Percentiles rank a stretch among this genome's conserved stretches.
phyloP scores from a whole-genome alignment of 2,888 invertebrate genomes.

The Gandaritis pyraliata region DNA sequence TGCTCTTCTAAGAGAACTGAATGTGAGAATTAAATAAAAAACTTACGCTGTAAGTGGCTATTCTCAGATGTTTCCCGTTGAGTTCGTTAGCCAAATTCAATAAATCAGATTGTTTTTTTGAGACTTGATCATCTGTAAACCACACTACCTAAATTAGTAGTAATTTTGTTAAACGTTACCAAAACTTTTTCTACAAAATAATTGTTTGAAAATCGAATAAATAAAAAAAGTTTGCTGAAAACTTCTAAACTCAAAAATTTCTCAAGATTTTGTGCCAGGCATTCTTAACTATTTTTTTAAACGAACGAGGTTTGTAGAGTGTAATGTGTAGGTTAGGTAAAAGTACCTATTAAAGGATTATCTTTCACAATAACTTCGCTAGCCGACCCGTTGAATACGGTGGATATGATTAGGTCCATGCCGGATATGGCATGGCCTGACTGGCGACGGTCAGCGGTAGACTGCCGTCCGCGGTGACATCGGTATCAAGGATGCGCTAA shows the following conservation, averaged over 20 bases:
- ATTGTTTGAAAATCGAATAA: neutral
- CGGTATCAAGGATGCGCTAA: slow-evolving; percentile 35
- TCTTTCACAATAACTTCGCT: slow-evolving; percentile 64
- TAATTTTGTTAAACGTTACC: no score
- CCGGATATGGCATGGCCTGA: slow-evolving; percentile 64
- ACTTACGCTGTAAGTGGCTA: slow-evolving; percentile 76
- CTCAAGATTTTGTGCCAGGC: neutral
- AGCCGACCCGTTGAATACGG: slow-evolving; percentile 74
- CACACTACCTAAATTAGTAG: no score
- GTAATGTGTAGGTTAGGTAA: no score
- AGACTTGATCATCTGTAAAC: slow-evolving; percentile 47
- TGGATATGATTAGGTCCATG: slow-evolving; percentile 70
- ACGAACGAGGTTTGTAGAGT: slow-evolving; percentile 38
- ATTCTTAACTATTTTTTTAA: neutral
- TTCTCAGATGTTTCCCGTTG: slow-evolving; percentile 73
- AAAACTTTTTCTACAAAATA: neutral
- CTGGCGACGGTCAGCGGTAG: slow-evolving; percentile 13
- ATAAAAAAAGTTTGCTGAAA: no score
- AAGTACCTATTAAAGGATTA: slow-evolving; percentile 49
- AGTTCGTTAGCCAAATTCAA: slow-evolving; percentile 53
- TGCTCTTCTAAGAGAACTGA: neutral
- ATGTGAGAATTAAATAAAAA: slow-evolving; percentile 30
- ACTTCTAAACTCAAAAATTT: no score
- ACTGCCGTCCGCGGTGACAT: slow-evolving; percentile 20
- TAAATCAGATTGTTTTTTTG: slow-evolving; percentile 46